Percentiles rank a stretch among this genome's conserved stretches.
phyloP scores from a whole-genome alignment of 2,113 vertebrate species.

The Ornithorhynchus anatinus region DNA sequence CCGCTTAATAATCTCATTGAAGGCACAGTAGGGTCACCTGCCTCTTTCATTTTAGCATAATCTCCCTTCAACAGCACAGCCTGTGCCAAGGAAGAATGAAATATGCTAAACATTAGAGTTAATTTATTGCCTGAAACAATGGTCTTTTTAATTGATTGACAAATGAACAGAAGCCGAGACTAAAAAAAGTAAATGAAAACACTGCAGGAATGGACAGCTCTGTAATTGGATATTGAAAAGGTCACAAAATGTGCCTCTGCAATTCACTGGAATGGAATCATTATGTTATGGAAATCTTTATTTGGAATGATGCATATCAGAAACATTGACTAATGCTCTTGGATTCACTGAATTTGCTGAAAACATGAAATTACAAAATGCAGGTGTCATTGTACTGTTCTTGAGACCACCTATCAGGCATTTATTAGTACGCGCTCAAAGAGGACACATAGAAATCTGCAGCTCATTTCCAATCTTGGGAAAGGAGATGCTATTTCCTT shows the following conservation, averaged over 20 bases:
- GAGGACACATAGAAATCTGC: background rate
- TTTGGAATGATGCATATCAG: background rate
- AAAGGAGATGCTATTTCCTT: background rate
- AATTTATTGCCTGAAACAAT: slow-evolving; percentile 20
- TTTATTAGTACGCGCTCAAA: background rate
- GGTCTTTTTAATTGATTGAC: slow-evolving; percentile 21
- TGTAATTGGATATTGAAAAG: slow-evolving; percentile 34
- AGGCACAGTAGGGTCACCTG: background rate
- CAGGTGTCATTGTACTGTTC: background rate
- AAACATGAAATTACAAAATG: background rate
- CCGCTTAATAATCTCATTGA: slow-evolving; percentile 2
- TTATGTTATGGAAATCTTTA: slow-evolving; percentile 5
- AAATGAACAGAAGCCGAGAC: slow-evolving; percentile 10
- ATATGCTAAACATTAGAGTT: slow-evolving; percentile 1
- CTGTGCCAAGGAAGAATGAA: background rate
- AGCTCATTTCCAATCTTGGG: background rate
- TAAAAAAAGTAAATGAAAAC: slow-evolving; percentile 31
- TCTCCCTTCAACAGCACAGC: background rate
- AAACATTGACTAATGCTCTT: background rate
- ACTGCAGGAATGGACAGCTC: slow-evolving; percentile 4
- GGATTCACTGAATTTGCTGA: background rate
- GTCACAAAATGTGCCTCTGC: background rate
- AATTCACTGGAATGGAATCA: slow-evolving; percentile 20
- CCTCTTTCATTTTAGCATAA: slow-evolving; percentile 1
- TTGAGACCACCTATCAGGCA: background rate